Base-by-base conservation (phyloP, 2,113 vertebrate species). In the Aphyosemion australe region DNA sequence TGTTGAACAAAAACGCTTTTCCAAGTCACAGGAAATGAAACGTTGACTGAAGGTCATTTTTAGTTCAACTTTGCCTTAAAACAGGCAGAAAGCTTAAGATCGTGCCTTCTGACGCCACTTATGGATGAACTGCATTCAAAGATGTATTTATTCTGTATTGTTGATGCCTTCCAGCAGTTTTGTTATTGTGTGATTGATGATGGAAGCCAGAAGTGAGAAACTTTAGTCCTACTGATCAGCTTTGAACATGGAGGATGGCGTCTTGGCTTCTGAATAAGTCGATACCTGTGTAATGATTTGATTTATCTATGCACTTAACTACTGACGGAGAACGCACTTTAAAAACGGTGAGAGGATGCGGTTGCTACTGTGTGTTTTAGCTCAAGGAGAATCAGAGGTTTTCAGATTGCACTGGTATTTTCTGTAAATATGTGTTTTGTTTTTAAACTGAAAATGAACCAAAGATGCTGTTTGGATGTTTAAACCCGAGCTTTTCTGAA, bases 241-340 rank as follows among this genome's bases (percentile, higher is more conserved):
- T 65, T 61, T 54, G 4, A 56, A 34, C 18, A 58, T 42, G 47
- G 12, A 21, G 54, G 51, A 63, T 32, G 39, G 32, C 20, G 55
- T 43, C 7, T 37, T 56, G 49, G 41, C 31, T 71, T 43, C 20
- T 26, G 5, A 26, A 37, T 37, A 51, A 77, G 69, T 59, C 43
- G 41, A 59, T 18, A 18, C 31, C 13, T 46, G 51, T 54, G 19
- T 37, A 37, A 8, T 37, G 39, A 45, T 69, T 49, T n/a, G 42
- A 62, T 55, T 79, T 65, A 71, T 65, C 81, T 81, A 84, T 91
- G 88, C 85, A 86, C 82, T 87, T 61, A 76, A 90, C 89, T 92
- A 92, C 92, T 93, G 88, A 91, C 71, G 74, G 81, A 82, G 73
- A 82, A 75, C 12, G 89, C 92, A 93, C 91, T 92, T 92, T 92